A percentile compares a stretch with the other conserved stretches of the same genome.
phyloP scores from a whole-genome alignment of 2,797 vertebrate genomes.

The Geotrypetes seraphini region DNA sequence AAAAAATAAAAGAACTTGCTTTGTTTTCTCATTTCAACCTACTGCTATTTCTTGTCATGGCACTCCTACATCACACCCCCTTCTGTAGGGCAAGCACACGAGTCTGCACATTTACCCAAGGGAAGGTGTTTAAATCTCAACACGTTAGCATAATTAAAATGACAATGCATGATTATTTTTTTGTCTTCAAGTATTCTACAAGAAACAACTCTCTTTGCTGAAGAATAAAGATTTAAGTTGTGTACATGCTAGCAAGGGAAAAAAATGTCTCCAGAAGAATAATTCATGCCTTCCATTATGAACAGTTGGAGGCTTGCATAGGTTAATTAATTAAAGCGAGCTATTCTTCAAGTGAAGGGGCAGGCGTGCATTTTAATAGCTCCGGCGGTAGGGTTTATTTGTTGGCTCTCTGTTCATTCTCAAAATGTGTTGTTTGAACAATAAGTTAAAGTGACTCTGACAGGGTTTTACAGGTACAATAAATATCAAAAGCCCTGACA shows the following conservation, averaged over 20 bases:
- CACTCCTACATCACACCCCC: too few relatives aligned
- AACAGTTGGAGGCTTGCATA: conserved; percentile 22
- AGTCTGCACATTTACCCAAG: too few relatives aligned
- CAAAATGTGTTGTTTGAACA: conserved; percentile 30
- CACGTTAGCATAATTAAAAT: too few relatives aligned
- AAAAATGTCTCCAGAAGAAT: too few relatives aligned
- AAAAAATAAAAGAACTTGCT: too few relatives aligned
- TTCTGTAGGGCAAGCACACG: too few relatives aligned
- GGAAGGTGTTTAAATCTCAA: too few relatives aligned
- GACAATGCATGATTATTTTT: too few relatives aligned
- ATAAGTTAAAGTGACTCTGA: conserved; percentile 38
- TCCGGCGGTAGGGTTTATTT: conserved; percentile 37
- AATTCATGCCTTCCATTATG: conserved; percentile 42
- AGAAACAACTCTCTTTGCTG: conserved; percentile 9
- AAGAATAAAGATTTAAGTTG: conserved; percentile 29
- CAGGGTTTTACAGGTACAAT: conserved; percentile 17
- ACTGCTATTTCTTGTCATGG: too few relatives aligned
- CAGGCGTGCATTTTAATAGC: conserved; percentile 20
- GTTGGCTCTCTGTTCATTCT: conserved; percentile 44
- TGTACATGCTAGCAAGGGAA: too few relatives aligned
- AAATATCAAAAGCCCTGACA: conserved; percentile 17
- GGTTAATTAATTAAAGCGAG: conserved; percentile 47
- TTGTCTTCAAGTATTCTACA: too few relatives aligned
- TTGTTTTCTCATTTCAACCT: too few relatives aligned
- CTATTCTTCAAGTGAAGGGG: conserved; percentile 39